Evolutionary conservation across 2,113 vertebrate genomes (phyloP).

Genomic region (Poeciliopsis retropinna): DNA sequence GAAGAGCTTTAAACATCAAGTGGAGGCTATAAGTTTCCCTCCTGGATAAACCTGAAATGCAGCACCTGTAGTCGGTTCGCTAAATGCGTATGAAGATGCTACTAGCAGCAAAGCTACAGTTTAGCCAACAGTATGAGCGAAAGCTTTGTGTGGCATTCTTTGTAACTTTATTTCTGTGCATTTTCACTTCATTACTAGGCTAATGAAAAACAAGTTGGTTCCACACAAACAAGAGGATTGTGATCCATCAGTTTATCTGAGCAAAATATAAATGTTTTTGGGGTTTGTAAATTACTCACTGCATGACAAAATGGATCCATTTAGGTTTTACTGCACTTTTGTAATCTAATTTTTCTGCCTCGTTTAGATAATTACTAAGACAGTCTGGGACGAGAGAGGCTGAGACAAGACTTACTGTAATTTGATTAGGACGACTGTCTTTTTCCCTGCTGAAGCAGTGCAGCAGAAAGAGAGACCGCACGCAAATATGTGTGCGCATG

Average conservation of each 20-base stretch:
- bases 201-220: neutral
- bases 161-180: constrained; percentile 16
- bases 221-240: neutral
- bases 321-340: constrained; percentile 52
- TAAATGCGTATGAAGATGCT: neutral
- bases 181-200: constrained; percentile 18
- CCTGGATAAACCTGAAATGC: constrained; percentile 16
- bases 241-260: constrained; percentile 22
- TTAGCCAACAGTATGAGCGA: constrained; percentile 4
- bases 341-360: constrained; percentile 67
- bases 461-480: neutral
- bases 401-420: constrained; percentile 50
- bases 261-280: constrained; percentile 35
- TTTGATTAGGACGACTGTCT: constrained; percentile 53
- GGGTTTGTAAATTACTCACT: constrained; percentile 25
- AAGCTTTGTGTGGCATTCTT: constrained; percentile 7
- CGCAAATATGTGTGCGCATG: neutral
- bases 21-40: neutral
- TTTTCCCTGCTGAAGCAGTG: constrained; percentile 34
- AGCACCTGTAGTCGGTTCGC: neutral
- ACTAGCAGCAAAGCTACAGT: neutral
- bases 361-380: constrained; percentile 69
- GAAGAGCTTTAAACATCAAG: constrained; percentile 23
- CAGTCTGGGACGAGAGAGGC: constrained; percentile 47
- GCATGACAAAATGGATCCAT: constrained; percentile 47